A percentile compares a stretch with the other conserved stretches of the same genome.
phyloP scores from a whole-genome alignment of 2,797 vertebrate genomes.

The Sorex maritimensis region DNA sequence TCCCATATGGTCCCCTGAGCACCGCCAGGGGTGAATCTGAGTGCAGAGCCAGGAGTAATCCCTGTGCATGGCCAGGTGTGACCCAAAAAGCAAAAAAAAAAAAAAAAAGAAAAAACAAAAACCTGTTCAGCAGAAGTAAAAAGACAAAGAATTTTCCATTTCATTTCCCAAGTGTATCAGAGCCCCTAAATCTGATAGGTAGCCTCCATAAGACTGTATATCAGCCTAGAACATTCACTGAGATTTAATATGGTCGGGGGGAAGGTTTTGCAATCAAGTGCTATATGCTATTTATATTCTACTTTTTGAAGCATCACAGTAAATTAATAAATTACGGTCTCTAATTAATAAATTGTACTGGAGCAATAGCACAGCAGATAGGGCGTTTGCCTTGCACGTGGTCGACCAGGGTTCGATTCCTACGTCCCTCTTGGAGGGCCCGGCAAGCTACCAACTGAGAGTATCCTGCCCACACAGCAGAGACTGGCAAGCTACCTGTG shows the following conservation, averaged over 20 bases:
- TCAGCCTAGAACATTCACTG: not conserved
- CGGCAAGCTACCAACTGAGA: no score
- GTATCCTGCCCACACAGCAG: no score
- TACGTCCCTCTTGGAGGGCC: no score
- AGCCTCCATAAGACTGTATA: conserved; percentile 6
- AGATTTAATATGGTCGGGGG: not conserved
- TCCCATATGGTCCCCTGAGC: no score
- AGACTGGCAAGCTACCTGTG: no score
- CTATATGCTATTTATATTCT: not conserved
- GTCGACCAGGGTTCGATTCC: no score
- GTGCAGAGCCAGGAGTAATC: no score
- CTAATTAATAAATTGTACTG: not conserved
- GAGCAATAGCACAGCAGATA: no score
- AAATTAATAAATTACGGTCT: not conserved
- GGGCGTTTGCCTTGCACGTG: no score
- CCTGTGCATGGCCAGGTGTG: no score
- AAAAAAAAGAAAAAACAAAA: not conserved
- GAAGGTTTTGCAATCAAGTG: not conserved
- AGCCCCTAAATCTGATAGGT: conserved; percentile 40
- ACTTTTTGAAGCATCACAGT: not conserved
- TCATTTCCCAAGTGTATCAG: conserved; percentile 45
- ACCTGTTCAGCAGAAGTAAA: not conserved
- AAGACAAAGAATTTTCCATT: not conserved
- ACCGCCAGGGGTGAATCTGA: no score
- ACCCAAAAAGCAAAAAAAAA: no score